Base-by-base conservation (phyloP, 2,888 invertebrate genomes). In the Incurvaria masculella region DNA sequence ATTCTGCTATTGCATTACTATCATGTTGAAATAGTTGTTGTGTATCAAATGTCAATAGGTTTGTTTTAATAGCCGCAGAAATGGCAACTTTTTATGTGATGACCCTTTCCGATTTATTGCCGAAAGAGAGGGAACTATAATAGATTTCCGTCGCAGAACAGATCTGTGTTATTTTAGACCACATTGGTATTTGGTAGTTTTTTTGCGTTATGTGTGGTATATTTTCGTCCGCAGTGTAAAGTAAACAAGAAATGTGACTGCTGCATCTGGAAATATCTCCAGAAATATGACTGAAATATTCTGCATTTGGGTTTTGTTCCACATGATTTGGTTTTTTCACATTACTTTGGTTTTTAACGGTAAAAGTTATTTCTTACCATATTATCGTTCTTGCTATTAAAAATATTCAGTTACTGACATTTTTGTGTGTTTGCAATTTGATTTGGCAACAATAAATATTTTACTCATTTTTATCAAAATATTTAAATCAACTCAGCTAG, bases 391-490 rank as follows among this genome's bases (percentile, higher is more conserved):
- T n/a, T n/a, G n/a, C n/a, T n/a, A n/a, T n/a, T n/a, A n/a, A n/a
- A n/a, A n/a, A n/a, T n/a, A n/a, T n/a, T n/a, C n/a, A n/a, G n/a
- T n/a, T n/a, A n/a, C n/a, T n/a, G n/a, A n/a, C n/a, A 42, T 10
- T 4, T 42, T 42, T 19, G 8, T 18, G 26, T 10, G 16, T 46
- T 51, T 52, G 50, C 48, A 49, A 46, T 51, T 48, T 51, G 53
- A 53, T 52, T 50, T 50, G 50, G 50, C 51, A 49, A 42, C 44
- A 42, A 33, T 43, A 44, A 49, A 42, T 44, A 46, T 46, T 46
- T 46, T 42, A 42, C 33, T 43, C 40, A 27, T 21, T 49, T 44
- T 46, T 8, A 27, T 27, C 33, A 46, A 10, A 17, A 48, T 40
- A 39, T 27, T 42, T 39, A 21, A 46, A 38, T 27, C 10, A 45